Percentiles rank a stretch among this genome's conserved stretches.
phyloP scores from a whole-genome alignment of 2,797 vertebrate species.

The Cynodonichthys magdalenae region DNA sequence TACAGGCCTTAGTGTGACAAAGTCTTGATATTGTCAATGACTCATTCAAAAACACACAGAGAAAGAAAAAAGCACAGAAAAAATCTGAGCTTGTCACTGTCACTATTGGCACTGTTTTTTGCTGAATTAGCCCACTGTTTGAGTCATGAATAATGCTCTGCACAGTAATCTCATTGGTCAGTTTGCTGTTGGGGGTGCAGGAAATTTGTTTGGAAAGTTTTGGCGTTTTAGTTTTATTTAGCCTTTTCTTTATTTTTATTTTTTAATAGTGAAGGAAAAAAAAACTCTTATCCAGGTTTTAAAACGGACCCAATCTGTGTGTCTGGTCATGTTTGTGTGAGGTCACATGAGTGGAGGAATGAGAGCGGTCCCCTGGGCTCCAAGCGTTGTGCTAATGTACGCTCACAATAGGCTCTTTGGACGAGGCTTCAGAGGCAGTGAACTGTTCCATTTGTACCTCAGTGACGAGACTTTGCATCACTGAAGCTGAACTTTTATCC shows the following conservation, averaged over 20 bases:
- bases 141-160: conserved; percentile 43
- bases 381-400: conserved; percentile 65
- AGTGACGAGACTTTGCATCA: conserved; percentile 54
- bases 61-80: conserved; percentile 41
- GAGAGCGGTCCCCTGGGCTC: conserved; percentile 64
- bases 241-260: conserved; percentile 13
- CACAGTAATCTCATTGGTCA: conserved; percentile 49
- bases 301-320: conserved; percentile 39
- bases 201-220: background rate
- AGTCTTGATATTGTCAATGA: conserved; percentile 62
- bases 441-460: conserved; percentile 64
- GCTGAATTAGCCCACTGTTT: conserved; percentile 71
- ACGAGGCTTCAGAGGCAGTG: conserved; percentile 64
- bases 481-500: conserved; percentile 64
- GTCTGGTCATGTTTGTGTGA: conserved; percentile 47
- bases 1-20: conserved; percentile 51
- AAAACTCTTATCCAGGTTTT: conserved; percentile 50
- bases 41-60: conserved; percentile 64
- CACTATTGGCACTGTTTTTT: conserved; percentile 49
- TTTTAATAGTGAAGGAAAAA: conserved; percentile 18
- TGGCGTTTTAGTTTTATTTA: conserved; percentile 19
- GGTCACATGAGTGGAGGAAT: conserved; percentile 66
- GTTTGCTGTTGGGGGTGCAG: conserved; percentile 17
- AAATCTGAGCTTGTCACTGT: conserved; percentile 53
- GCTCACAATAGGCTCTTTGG: conserved; percentile 73